Evolutionary conservation across 1,140 invertebrate species (phyloP), one percentile per base, ranked within the genome.

Genomic region (Helicoverpa armigera): DNA sequence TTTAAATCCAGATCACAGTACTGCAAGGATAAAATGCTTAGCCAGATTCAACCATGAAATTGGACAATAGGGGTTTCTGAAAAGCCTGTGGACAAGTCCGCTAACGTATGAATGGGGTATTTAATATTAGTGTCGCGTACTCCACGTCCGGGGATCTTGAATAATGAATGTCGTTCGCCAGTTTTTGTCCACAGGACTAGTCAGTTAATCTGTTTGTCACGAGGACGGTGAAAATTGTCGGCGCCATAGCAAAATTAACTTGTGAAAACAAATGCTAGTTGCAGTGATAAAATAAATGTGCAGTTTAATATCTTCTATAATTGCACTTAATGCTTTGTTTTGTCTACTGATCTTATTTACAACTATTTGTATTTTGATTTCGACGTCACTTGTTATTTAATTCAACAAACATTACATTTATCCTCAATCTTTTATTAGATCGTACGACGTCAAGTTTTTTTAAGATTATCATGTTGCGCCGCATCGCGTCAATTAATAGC

Each of bases 81-180:
- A 65, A 76, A 76, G 48, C 13, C 58, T 23, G n/a, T 16, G 54
- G 58, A 50, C 60, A 54, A 54, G 13, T 54, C 67, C 12, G 50
- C n/a, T 43, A 16, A 35, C 53, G 50, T 18, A 63, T 65, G 61
- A 77, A 77, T 77, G 75, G 35, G 65, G 50, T 72, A 61, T 79
- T 84, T 84, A 75, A 65, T 77, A 86, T 81, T 79, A 67, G 50
- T 67, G 79, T 58, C 84, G 78, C 84, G 84, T 80, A 80, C 72
- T 18, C 18, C 31, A 70, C 74, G 78, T 86, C 82, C 80, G 82
- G 84, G 77, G 63, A 61, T 50, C 69, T 69, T 75, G 80, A 82
- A 82, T 83, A 82, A 86, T 82, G 74, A 80, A 84, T 78, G 31
- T 56, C 54, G 69, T 73, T 43, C 65, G 29, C 50, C 31, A 69